Evolutionary conservation across 2,888 invertebrate genomes (phyloP).

Genomic region (Leucophora obtusa): DNA sequence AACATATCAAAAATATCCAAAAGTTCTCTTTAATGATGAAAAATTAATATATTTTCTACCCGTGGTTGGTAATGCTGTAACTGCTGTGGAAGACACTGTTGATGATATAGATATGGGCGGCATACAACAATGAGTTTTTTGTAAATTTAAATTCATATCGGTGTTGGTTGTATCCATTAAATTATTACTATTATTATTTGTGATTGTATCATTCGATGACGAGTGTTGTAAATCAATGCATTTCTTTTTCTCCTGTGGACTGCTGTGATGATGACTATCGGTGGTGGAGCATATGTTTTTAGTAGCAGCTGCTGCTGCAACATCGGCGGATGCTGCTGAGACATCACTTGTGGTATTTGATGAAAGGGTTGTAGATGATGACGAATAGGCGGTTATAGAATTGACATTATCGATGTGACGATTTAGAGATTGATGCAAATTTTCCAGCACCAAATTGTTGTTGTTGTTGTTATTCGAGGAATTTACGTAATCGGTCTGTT

Average conservation of each 20-base stretch:
- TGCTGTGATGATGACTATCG: constrained; percentile 38
- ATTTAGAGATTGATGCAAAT: constrained; percentile 55
- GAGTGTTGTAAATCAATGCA: constrained; percentile 71
- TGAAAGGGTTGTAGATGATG: constrained; percentile 56
- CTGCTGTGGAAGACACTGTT: constrained; percentile 55
- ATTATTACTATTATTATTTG: constrained; percentile 37
- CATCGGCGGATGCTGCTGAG: constrained; percentile 54
- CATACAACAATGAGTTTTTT: constrained; percentile 70
- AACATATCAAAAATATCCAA: not conserved
- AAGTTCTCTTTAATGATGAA: not conserved
- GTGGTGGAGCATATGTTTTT: constrained; percentile 67
- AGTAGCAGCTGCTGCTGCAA: constrained; percentile 42
- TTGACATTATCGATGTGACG: constrained; percentile 59
- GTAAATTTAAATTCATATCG: constrained; percentile 61
- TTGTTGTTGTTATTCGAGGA: constrained; percentile 20
- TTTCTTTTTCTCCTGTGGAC: constrained; percentile 71
- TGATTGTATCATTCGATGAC: constrained; percentile 58
- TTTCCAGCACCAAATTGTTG: constrained; percentile 53
- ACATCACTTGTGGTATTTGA: constrained; percentile 59
- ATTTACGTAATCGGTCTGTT: constrained; percentile 52
- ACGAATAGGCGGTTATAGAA: constrained; percentile 41
- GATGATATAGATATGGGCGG: constrained; percentile 60
- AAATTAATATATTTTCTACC: constrained; percentile 23
- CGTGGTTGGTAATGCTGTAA: constrained; percentile 55
- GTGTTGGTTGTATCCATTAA: constrained; percentile 43